Evolutionary conservation across 2,113 vertebrate species (phyloP).

Genomic region (Etheostoma cragini): DNA sequence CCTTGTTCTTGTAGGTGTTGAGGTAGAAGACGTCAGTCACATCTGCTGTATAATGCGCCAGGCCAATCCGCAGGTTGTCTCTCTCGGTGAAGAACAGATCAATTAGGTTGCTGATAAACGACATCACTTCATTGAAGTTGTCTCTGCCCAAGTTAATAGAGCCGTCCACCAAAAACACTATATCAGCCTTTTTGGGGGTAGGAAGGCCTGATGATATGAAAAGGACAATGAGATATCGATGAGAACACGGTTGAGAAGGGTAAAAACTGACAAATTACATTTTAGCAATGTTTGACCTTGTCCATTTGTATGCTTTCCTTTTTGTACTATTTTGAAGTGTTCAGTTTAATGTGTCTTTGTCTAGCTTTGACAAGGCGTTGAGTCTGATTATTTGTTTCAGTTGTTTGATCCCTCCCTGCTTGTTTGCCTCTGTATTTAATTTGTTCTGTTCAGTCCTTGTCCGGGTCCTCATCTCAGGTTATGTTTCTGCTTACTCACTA

Average conservation of each 20-base stretch:
- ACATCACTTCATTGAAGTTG: constrained; percentile 88
- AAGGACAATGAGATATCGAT: constrained; percentile 13
- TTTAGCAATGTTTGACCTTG: background rate
- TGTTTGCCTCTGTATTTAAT: too few species aligned
- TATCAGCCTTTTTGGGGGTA: constrained; percentile 89
- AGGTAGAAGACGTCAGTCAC: constrained; percentile 93
- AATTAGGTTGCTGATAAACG: constrained; percentile 88
- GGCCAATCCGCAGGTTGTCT: constrained; percentile 88
- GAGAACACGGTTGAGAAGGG: background rate
- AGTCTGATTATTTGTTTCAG: too few species aligned
- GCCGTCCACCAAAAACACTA: constrained; percentile 95
- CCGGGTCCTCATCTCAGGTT: too few species aligned
- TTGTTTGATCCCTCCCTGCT: too few species aligned
- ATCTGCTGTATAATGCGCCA: constrained; percentile 93
- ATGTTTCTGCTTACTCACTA: too few species aligned
- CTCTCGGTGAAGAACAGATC: constrained; percentile 88
- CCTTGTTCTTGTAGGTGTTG: constrained; percentile 86
- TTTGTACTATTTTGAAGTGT: too few species aligned
- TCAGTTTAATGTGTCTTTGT: too few species aligned
- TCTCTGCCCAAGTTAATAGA: constrained; percentile 92
- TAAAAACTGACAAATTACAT: background rate
- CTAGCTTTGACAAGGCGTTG: too few species aligned
- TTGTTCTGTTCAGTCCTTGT: too few species aligned
- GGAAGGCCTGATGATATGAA: constrained; percentile 27
- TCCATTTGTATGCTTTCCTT: too few species aligned